Percentiles rank a stretch among this genome's conserved stretches.
phyloP scores from a whole-genome alignment of 2,113 vertebrate genomes.

The Lichenostomus cassidix region DNA sequence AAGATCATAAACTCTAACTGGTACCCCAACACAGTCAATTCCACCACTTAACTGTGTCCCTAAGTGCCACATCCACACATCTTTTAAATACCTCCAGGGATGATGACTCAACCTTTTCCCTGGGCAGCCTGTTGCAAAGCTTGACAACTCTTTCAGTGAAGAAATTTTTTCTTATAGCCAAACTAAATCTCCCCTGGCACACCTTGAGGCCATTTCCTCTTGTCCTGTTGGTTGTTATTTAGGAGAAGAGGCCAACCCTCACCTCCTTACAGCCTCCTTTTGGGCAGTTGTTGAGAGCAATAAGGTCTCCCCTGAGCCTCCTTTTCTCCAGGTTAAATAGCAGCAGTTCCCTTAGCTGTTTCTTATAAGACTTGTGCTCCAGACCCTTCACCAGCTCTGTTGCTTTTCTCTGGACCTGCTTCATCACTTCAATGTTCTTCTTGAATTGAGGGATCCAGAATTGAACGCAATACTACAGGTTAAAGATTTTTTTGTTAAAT shows the following conservation, averaged over 20 bases:
- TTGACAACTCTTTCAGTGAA: background rate
- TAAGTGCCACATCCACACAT: background rate
- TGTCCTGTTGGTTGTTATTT: background rate
- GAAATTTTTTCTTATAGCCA: background rate
- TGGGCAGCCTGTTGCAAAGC: background rate
- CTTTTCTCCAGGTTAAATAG: background rate
- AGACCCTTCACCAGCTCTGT: background rate
- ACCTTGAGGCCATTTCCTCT: background rate
- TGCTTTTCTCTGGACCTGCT: background rate
- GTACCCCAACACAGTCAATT: background rate
- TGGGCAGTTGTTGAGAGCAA: accelerated
- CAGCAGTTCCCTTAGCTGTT: background rate
- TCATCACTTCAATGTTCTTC: background rate
- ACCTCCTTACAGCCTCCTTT: background rate
- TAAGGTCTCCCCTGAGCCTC: background rate
- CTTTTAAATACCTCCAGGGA: background rate
- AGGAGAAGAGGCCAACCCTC: background rate
- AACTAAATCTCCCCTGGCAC: background rate
- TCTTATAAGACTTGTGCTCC: background rate
- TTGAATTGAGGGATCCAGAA: background rate
- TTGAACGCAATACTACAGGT: background rate
- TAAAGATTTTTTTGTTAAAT: background rate
- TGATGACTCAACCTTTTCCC: background rate
- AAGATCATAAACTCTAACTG: accelerated
- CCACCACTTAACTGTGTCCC: background rate